These are phyloP conservation scores for Lepilemur ruficaudatus DNA, from an alignment of 2,797 vertebrate genomes.

Conservation along the genomic window DNA sequence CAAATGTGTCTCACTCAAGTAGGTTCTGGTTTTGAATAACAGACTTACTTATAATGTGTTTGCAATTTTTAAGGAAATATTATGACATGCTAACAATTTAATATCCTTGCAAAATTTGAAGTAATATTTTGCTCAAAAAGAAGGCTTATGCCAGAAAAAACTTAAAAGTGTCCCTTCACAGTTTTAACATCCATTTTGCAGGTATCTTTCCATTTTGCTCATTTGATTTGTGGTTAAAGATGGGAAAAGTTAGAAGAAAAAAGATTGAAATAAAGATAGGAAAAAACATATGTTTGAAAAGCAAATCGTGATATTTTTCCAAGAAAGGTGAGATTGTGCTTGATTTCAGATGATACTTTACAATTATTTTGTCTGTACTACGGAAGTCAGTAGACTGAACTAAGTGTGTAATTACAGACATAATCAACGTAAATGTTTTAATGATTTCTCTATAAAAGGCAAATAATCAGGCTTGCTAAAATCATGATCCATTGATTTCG, in stretches of 20 bases:
- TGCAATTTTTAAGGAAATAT: not conserved
- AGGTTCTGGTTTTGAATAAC: not conserved
- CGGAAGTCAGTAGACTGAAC: not conserved
- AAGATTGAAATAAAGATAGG: not conserved
- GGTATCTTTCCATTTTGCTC: not conserved
- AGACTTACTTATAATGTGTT: not conserved
- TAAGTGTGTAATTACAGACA: not conserved
- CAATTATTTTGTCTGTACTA: not conserved
- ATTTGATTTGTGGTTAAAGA: slow-evolving; percentile 8
- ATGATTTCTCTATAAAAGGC: not conserved
- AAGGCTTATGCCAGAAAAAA: not conserved
- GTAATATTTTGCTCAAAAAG: not conserved
- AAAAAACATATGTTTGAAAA: not conserved
- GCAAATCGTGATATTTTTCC: not conserved
- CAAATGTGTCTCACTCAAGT: not conserved
- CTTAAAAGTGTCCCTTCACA: not conserved
- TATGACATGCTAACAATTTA: not conserved
- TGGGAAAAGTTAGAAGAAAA: not conserved
- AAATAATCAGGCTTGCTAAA: not conserved
- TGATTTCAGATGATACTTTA: slow-evolving; percentile 1
- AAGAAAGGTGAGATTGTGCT: not conserved
- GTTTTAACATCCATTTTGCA: not conserved
- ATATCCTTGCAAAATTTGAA: not conserved
- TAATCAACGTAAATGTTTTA: not conserved
- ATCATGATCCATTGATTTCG: not conserved